A percentile compares a stretch with the other conserved stretches of the same genome.
These are phyloP conservation scores for Drusus annulatus DNA, from an alignment of 1,140 invertebrate species.

Conservation along the genomic window DNA sequence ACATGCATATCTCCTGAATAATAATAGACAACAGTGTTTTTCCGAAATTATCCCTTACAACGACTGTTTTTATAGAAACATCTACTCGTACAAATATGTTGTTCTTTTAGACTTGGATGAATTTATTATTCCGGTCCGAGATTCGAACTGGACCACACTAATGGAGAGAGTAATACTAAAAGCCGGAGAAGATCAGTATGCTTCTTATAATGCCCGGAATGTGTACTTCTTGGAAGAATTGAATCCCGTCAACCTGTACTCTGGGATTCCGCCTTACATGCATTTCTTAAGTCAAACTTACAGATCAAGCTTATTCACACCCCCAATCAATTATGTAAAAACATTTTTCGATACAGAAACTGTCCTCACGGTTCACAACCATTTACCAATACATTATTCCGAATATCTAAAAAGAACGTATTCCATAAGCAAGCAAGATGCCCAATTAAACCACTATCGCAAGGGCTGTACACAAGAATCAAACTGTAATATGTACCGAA, in stretches of 20 bases:
- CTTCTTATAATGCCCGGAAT: conserved; percentile 91
- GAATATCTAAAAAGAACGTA: conserved; percentile 63
- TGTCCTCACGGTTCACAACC: conserved; percentile 3
- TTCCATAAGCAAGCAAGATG: conserved; percentile 64
- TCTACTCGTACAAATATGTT: conserved; percentile 92
- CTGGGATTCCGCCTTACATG: conserved; percentile 73
- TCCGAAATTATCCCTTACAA: conserved; percentile 97
- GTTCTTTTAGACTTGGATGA: conserved; percentile 94
- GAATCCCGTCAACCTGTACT: conserved; percentile 85
- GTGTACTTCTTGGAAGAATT: conserved; percentile 95
- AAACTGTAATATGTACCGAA: not conserved
- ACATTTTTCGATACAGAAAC: conserved; percentile 7
- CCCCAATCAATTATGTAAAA: not conserved
- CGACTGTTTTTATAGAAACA: conserved; percentile 94
- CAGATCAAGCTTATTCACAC: not conserved
- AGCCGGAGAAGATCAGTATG: conserved; percentile 76
- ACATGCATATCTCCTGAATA: conserved; percentile 90
- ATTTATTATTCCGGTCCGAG: conserved; percentile 91
- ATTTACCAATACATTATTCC: conserved; percentile 48
- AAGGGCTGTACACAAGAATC: conserved; percentile 62
- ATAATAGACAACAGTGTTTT: conserved; percentile 91
- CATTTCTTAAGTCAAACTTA: conserved; percentile 55
- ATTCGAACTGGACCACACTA: conserved; percentile 83
- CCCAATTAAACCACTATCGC: conserved; percentile 73
- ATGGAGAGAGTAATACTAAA: conserved; percentile 84